These are phyloP conservation scores for Microcebus tavaratra DNA, from an alignment of 2,113 vertebrate species.

Conservation along the genomic window DNA sequence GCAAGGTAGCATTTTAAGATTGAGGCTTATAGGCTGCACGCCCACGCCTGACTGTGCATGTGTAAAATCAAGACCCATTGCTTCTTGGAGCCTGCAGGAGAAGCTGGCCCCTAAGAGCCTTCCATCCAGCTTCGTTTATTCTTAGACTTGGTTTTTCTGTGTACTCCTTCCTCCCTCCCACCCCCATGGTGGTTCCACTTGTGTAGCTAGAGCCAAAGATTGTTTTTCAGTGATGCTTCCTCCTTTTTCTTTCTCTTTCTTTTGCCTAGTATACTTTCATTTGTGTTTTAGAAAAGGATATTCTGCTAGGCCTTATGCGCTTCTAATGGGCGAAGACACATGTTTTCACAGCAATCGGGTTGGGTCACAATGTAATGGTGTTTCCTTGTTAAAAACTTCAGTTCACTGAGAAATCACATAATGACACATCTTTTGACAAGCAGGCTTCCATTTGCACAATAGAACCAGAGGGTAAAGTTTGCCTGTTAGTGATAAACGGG, in stretches of 20 bases:
- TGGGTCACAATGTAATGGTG: no score
- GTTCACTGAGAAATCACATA: no score
- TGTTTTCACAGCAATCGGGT: no score
- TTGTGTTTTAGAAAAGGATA: no score
- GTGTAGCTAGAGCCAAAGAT: neutral
- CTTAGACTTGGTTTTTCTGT: neutral
- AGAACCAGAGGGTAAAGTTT: no score
- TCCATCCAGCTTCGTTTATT: neutral
- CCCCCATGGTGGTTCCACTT: neutral
- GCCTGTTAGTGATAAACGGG: no score
- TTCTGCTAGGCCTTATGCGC: no score
- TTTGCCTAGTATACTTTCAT: no score
- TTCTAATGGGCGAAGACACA: no score
- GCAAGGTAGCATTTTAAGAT: conserved; percentile 88
- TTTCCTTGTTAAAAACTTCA: no score
- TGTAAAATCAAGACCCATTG: neutral
- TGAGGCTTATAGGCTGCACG: neutral
- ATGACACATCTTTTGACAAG: no score
- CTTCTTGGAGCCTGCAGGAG: neutral
- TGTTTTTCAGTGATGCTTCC: neutral
- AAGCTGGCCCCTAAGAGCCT: neutral
- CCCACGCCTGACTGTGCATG: fast-evolving
- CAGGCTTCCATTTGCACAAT: no score
- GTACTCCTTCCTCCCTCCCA: neutral
- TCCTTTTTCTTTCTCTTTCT: neutral